Conservation (phyloP, 2,888 invertebrate species). For the Pasiphila rectangulata region DNA sequence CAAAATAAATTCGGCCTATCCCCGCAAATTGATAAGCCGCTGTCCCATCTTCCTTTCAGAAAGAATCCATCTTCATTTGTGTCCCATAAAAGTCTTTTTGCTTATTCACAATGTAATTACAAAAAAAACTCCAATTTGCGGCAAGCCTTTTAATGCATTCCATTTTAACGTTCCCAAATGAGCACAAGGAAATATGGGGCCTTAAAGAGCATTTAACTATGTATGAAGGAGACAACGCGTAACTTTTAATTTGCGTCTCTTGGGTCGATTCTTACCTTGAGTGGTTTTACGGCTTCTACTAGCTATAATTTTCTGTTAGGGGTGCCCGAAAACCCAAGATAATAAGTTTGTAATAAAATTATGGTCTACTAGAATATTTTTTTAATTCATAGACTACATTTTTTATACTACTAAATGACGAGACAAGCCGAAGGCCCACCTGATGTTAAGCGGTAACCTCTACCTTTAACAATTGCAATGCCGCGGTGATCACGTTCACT, state of each 20-base stretch:
- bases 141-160: conserved; percentile 68
- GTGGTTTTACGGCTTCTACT: conserved; percentile 47
- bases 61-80: conserved; percentile 41
- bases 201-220: conserved; percentile 76
- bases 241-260: conserved; percentile 70
- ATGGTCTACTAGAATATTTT: neutral
- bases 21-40: conserved; percentile 23
- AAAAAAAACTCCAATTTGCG: conserved; percentile 65
- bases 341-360: neutral
- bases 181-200: conserved; percentile 67
- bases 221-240: conserved; percentile 74
- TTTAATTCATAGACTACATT: too few relatives aligned
- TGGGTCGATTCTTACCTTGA: conserved; percentile 57
- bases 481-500: too few relatives aligned
- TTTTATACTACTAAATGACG: too few relatives aligned
- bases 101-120: conserved; percentile 64
- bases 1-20: conserved; percentile 20
- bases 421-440: too few relatives aligned
- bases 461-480: conserved; percentile 39
- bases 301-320: conserved; percentile 4
- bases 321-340: neutral
- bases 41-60: conserved; percentile 23
- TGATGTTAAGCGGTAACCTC: too few relatives aligned
- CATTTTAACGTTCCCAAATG: conserved; percentile 68
- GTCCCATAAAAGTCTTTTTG: conserved; percentile 49